Base-by-base conservation (phyloP, 92 coral and sea anemone species). In the Palythoa grandiflora region DNA sequence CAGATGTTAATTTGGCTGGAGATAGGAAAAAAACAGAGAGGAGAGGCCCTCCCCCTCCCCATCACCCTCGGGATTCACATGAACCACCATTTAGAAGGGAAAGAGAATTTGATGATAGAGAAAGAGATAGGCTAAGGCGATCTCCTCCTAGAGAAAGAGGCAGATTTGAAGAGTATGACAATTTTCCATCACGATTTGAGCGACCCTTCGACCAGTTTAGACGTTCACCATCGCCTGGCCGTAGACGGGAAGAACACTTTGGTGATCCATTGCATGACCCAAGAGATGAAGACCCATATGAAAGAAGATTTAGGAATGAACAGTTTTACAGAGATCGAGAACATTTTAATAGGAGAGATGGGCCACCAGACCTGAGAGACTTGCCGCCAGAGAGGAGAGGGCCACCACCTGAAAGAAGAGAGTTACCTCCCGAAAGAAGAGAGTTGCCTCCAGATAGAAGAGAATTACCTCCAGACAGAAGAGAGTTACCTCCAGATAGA, bases 1-100 rank as follows among this genome's bases (percentile, higher is more conserved):
- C 89, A 97, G 99, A 97, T 94, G 99, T 97, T 8, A 96, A 97
- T 91, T 91, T 97, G 86, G 99, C 98, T 79, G 93, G 95, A 70
- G 99, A 97, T 11, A 91, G 98, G 81, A 89, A 92, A 90, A 97
- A 90, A 77, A 44, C 75, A 77, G 90, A 88, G 76, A 76, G 91
- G 88, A 83, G 92, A 78, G 84, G 91, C 65, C 68, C 89, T 51
- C 79, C 86, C 51, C 71, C 66, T 15, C 91, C 88, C 9, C 60
- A 39, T 6, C 63, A 83, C 61, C 89, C 91, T 50, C 89, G 93
- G 8, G 95, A 93, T n/a, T 75, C 83, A 71, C 87, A 93, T 77
- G 74, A 77, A 65, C 90, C 93, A 20, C 94, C 94, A 14, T 89
- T 89, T 72, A 91, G 92, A 78, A 88, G 94, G 71, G 94, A 91